These are phyloP conservation scores for Sicus ferrugineus DNA, from an alignment of 2,888 invertebrate species.

Conservation along the genomic window DNA sequence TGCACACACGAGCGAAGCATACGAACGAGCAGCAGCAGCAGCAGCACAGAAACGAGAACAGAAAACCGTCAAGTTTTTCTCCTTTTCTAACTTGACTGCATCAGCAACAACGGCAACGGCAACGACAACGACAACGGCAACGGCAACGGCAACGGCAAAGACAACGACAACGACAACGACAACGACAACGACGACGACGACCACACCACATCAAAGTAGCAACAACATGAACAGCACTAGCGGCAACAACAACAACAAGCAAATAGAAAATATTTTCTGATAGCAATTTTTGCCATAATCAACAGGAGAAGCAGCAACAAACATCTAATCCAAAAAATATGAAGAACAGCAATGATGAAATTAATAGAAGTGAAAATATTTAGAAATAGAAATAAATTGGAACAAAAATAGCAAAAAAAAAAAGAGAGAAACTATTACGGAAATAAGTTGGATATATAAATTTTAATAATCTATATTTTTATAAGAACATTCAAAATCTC, in stretches of 20 bases:
- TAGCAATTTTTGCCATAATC: not conserved
- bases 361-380: too few relatives aligned
- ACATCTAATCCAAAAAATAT: not conserved
- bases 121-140: too few relatives aligned
- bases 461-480: too few relatives aligned
- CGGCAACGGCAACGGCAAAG: conserved; percentile 34
- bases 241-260: not conserved
- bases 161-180: conserved; percentile 38
- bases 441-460: not conserved
- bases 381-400: too few relatives aligned
- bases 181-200: conserved; percentile 28
- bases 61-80: too few relatives aligned
- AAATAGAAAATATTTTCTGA: not conserved
- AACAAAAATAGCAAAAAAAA: not conserved
- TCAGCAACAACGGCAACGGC: too few relatives aligned
- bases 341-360: not conserved
- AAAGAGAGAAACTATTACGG: not conserved
- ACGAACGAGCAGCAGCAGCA: too few relatives aligned
- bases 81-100: too few relatives aligned
- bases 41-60: too few relatives aligned
- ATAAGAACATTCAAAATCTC: too few relatives aligned
- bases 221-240: not conserved
- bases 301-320: not conserved
- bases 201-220: not conserved
- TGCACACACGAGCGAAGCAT: too few relatives aligned